A percentile compares a stretch with the other conserved stretches of the same genome.
These are phyloP conservation scores for Neosilurus mollespiculum DNA, from an alignment of 2,797 vertebrate species.

Conservation along the genomic window DNA sequence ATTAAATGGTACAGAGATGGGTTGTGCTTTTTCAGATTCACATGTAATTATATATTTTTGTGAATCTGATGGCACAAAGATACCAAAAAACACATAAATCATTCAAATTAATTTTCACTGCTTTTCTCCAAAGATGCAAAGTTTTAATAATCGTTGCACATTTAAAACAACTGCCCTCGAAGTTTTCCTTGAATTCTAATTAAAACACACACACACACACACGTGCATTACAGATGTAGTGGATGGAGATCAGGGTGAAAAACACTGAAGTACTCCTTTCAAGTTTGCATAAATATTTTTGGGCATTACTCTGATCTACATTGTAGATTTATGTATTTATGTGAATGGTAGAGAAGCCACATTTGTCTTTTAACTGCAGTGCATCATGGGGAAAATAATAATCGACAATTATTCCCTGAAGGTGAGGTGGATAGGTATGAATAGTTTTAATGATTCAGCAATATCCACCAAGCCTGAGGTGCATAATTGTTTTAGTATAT, in stretches of 20 bases:
- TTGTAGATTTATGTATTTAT: background rate
- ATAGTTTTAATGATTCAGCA: too few relatives aligned
- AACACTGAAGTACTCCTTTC: background rate
- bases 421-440: too few relatives aligned
- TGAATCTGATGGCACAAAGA: background rate
- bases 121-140: background rate
- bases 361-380: constrained; percentile 18
- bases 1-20: background rate
- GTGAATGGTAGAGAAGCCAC: background rate
- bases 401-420: too few relatives aligned
- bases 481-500: too few relatives aligned
- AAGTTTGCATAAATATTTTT: background rate
- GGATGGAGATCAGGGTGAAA: background rate
- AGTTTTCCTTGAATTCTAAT: background rate
- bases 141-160: background rate
- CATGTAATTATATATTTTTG: background rate
- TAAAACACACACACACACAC: background rate
- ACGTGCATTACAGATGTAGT: background rate
- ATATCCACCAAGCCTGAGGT: too few relatives aligned
- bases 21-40: background rate
- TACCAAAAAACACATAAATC: background rate
- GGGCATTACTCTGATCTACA: background rate
- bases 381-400: background rate
- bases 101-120: background rate
- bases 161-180: background rate